A percentile compares a stretch with the other conserved stretches of the same genome.
phyloP scores from a whole-genome alignment of 1,140 invertebrate genomes.

The Caenorhabditis latens region DNA sequence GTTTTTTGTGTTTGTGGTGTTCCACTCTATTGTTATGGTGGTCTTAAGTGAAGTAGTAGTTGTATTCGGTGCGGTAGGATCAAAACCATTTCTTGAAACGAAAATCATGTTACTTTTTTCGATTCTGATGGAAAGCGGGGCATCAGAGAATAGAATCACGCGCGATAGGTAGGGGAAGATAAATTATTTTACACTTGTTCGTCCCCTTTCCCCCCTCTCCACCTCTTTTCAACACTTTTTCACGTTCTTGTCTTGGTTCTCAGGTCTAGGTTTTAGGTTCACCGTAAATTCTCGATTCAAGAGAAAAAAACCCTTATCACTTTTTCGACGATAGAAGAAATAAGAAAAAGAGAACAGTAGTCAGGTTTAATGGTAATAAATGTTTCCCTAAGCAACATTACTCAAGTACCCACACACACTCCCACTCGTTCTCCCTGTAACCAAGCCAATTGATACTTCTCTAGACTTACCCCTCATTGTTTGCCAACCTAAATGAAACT shows the following conservation, averaged over 20 bases:
- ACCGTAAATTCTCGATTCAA: too few species aligned
- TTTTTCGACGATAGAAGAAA: not conserved
- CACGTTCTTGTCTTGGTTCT: conserved; percentile 44
- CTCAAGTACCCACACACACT: conserved; percentile 38
- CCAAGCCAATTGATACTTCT: conserved; percentile 45
- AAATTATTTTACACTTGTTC: conserved; percentile 39
- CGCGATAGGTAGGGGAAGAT: not conserved
- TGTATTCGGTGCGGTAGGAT: not conserved
- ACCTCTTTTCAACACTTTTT: conserved; percentile 25
- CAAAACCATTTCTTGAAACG: conserved; percentile 44
- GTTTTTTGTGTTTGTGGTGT: conserved; percentile 39
- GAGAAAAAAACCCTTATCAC: conserved; percentile 18
- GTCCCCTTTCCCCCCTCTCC: not conserved
- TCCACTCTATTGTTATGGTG: conserved; percentile 18
- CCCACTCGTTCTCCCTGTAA: conserved; percentile 9
- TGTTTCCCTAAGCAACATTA: conserved; percentile 10
- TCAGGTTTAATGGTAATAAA: conserved; percentile 40
- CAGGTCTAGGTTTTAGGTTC: not conserved
- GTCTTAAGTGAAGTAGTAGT: conserved; percentile 39
- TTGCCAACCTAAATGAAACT: conserved; percentile 34
- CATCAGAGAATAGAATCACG: not conserved
- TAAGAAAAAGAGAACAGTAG: not conserved
- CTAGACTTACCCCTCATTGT: not conserved
- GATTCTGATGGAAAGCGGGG: not conserved
- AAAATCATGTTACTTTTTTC: conserved; percentile 29